A percentile compares a stretch with the other conserved stretches of the same genome.
Conservation (phyloP, 2,888 invertebrate species). For the Zaprionus lineosus region DNA sequence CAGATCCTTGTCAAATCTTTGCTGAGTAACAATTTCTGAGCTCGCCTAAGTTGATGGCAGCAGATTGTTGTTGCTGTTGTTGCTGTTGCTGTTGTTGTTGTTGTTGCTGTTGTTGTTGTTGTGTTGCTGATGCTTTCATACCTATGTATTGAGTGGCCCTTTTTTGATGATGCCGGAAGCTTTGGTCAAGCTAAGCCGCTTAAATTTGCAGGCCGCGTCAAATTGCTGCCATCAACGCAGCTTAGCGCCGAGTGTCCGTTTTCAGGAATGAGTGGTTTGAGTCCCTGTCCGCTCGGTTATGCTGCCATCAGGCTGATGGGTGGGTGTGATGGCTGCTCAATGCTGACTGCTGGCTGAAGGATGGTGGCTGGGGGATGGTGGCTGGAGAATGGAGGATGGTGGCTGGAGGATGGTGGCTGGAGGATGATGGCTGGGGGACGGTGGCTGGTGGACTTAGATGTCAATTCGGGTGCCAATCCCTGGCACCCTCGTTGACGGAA, state of each 20-base stretch:
- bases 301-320: too few relatives aligned
- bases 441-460: conserved; percentile 33
- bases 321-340: too few relatives aligned
- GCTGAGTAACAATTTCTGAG: conserved; percentile 35
- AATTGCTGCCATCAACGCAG: conserved; percentile 72
- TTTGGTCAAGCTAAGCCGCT: conserved; percentile 73
- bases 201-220: conserved; percentile 69
- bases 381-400: too few relatives aligned
- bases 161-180: conserved; percentile 30
- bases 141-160: not conserved
- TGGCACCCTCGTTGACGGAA: conserved; percentile 26
- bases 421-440: too few relatives aligned
- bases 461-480: conserved; percentile 42
- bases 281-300: too few relatives aligned
- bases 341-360: too few relatives aligned
- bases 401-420: too few relatives aligned
- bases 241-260: conserved; percentile 35
- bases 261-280: too few relatives aligned
- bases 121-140: not conserved
- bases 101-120: conserved; percentile 3
- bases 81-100: conserved; percentile 7
- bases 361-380: too few relatives aligned
- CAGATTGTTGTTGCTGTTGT: conserved; percentile 27
- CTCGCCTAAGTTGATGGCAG: not conserved
- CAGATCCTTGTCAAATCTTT: conserved; percentile 47